These are phyloP conservation scores for Reticulitermes lucifugus DNA, from an alignment of 2,888 invertebrate genomes.

Conservation along the genomic window DNA sequence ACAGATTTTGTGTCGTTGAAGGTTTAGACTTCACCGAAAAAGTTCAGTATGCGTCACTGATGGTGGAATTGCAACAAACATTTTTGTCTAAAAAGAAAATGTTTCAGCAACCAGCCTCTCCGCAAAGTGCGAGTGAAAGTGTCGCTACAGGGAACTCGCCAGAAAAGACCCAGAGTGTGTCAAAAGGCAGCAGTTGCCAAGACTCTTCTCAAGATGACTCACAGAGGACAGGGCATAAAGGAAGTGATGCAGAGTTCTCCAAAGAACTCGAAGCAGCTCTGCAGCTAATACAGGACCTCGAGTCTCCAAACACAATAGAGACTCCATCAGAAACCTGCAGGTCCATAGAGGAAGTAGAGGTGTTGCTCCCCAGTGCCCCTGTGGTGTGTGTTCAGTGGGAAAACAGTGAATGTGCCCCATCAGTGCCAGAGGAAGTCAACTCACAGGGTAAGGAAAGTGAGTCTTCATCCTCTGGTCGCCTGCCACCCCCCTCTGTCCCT, in stretches of 20 bases:
- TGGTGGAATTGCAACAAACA: conserved; percentile 65
- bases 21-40: conserved; percentile 52
- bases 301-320: conserved; percentile 66
- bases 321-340: conserved; percentile 63
- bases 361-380: conserved; percentile 43
- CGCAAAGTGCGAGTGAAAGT: conserved; percentile 60
- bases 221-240: conserved; percentile 56
- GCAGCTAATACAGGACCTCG: conserved; percentile 66
- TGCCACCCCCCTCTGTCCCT: conserved; percentile 55
- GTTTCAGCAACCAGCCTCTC: conserved; percentile 57
- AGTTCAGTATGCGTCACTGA: conserved; percentile 66
- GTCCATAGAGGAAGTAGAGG: conserved; percentile 55
- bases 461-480: conserved; percentile 65
- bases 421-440: conserved; percentile 52
- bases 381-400: conserved; percentile 59
- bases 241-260: conserved; percentile 65
- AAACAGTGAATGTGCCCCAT: conserved; percentile 62
- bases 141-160: conserved; percentile 57
- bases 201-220: conserved; percentile 58
- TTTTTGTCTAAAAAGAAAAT: conserved; percentile 63
- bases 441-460: conserved; percentile 59
- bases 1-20: conserved; percentile 29
- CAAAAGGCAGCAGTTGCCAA: conserved; percentile 59
- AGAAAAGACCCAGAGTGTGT: conserved; percentile 57
- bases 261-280: conserved; percentile 66